Conservation (phyloP, 1,140 invertebrate species). For the Trissolcus basalis region DNA sequence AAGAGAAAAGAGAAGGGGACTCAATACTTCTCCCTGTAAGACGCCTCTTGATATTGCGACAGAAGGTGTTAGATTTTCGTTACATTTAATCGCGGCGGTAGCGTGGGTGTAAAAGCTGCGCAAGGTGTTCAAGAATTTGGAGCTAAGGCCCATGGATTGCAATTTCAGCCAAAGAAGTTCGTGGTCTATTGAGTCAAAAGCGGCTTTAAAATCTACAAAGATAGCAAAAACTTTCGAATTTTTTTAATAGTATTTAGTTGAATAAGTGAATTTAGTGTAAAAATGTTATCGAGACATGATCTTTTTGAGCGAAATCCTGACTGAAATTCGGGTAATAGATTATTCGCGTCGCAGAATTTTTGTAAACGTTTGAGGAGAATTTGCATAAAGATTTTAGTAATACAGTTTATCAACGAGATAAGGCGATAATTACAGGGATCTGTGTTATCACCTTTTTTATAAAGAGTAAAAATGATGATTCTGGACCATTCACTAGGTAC, state of each 20-base stretch:
- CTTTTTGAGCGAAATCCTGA: conserved; percentile 4
- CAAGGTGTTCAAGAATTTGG: conserved; percentile 1
- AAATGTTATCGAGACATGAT: conserved; percentile 6
- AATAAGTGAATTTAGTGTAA: background rate
- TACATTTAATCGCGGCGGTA: background rate
- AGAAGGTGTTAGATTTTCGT: background rate
- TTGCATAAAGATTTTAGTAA: conserved; percentile 16
- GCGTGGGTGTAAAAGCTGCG: conserved; percentile 4
- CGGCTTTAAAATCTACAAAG: conserved; percentile 10
- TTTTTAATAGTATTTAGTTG: background rate
- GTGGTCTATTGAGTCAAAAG: conserved; percentile 6
- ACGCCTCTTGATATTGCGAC: background rate
- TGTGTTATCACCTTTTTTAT: conserved; percentile 11
- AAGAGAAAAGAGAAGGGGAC: conserved; percentile 5
- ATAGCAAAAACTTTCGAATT: background rate
- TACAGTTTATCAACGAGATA: conserved; percentile 5
- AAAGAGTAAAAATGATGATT: conserved; percentile 4
- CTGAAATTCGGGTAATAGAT: conserved; percentile 12
- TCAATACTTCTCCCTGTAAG: conserved; percentile 1
- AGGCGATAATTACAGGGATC: conserved; percentile 10
- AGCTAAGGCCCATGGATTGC: conserved; percentile 1
- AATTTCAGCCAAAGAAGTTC: background rate
- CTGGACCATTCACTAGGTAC: conserved; percentile 4
- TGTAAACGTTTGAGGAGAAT: background rate
- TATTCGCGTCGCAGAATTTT: background rate